Evolutionary conservation across 2,797 vertebrate genomes (phyloP).

Genomic region (Esox lucius): DNA sequence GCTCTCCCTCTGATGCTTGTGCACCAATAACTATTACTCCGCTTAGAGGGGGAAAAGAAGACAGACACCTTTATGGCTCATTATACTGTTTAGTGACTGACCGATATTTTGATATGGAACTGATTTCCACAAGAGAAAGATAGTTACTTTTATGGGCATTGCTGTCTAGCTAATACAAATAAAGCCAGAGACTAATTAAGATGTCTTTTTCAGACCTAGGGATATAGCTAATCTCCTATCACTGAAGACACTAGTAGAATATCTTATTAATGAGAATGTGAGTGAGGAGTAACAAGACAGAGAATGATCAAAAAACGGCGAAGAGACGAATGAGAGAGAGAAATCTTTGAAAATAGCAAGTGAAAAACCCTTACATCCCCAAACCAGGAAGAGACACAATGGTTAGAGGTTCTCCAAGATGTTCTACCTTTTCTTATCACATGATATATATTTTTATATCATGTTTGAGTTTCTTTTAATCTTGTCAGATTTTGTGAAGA

Average conservation of each 20-base stretch:
- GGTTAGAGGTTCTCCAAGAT: too few species aligned
- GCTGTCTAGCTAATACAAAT: conserved; percentile 40
- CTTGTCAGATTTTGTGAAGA: too few species aligned
- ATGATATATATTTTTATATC: too few species aligned
- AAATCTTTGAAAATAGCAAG: too few species aligned
- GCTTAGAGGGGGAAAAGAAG: neutral
- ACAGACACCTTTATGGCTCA: conserved; percentile 21
- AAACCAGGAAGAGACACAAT: too few species aligned
- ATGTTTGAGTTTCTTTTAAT: too few species aligned
- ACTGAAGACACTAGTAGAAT: neutral
- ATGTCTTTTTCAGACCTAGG: conserved; percentile 17
- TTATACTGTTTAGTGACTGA: conserved; percentile 40
- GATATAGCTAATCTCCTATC: conserved; percentile 23
- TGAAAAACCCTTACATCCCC: too few species aligned
- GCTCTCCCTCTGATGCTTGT: neutral
- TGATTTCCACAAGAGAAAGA: conserved; percentile 66
- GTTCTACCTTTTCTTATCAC: too few species aligned
- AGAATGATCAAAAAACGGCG: neutral
- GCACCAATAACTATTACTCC: neutral
- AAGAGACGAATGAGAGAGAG: neutral
- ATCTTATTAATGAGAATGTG: conserved; percentile 20
- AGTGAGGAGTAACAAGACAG: neutral
- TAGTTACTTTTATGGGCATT: conserved; percentile 63
- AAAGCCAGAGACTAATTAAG: conserved; percentile 33
- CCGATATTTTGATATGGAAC: conserved; percentile 57